Conservation (phyloP, 1,140 invertebrate species). For the Pogonus chalceus region DNA sequence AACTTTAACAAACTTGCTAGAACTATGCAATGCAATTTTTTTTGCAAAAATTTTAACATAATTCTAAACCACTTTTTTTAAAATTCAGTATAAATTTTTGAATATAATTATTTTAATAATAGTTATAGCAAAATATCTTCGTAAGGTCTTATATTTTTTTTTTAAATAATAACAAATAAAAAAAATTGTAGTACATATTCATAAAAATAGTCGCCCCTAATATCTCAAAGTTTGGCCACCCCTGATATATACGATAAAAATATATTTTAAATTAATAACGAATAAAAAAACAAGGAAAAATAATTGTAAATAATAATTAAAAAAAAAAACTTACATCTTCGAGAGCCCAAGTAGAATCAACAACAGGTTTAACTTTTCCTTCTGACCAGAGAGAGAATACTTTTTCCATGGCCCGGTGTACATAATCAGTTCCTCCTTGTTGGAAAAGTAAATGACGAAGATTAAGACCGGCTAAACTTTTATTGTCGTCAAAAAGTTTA, state of each 20-base stretch:
- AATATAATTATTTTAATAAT: too few species aligned
- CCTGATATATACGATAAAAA: too few species aligned
- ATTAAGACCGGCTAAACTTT: constrained; percentile 71
- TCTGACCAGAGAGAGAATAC: constrained; percentile 67
- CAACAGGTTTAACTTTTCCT: constrained; percentile 66
- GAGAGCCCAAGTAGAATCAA: constrained; percentile 78
- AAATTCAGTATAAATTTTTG: too few species aligned
- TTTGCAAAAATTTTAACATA: too few species aligned
- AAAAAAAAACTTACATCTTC: constrained; percentile 59
- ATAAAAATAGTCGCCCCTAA: not conserved
- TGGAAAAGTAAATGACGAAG: constrained; percentile 74
- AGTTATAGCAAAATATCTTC: too few species aligned
- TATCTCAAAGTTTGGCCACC: too few species aligned
- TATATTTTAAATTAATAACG: not conserved
- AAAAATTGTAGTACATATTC: too few species aligned
- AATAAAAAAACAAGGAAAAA: not conserved
- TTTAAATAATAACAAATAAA: too few species aligned
- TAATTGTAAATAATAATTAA: constrained; percentile 1
- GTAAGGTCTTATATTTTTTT: too few species aligned
- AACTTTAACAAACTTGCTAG: too few species aligned
- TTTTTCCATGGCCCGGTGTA: constrained; percentile 55
- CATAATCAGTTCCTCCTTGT: constrained; percentile 60
- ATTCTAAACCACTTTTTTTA: too few species aligned
- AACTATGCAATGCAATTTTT: too few species aligned
- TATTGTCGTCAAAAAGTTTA: constrained; percentile 83